Base-by-base conservation (phyloP, 2,797 vertebrate species). In the Otus scops region DNA sequence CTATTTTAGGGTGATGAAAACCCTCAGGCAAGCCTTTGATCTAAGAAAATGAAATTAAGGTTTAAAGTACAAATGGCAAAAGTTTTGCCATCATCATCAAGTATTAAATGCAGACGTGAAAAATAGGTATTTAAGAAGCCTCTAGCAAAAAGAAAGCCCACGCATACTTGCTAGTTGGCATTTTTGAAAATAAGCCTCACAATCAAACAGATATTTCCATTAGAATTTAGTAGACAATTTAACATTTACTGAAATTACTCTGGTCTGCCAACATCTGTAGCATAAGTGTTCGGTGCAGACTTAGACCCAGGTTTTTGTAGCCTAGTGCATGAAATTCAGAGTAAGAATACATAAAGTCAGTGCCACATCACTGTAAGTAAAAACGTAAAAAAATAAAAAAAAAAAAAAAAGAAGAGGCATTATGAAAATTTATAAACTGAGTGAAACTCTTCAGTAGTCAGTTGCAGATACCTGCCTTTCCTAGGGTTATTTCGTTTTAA, bases 1-100 rank as follows among this genome's bases (percentile, higher is more conserved):
- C 99, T 86, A 99, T 99, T 95, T 99, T 99, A 88, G 99, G 99
- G 94, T 99, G 93, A 54, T 98, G 96, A 97, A 99, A 99, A 43
- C 98, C 99, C 82, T 99, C 99, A 39, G 99, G 99, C 47, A 99
- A 98, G 59, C 99, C 99, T 98, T 99, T 99, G 75, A 99, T 99
- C 99, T 99, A 97, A 59, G 50, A 96, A 94, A 97, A 93, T 50
- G 24, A 90, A 92, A 77, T 67, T 19, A 69, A 60, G 6, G 41
- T 87, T 94, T 96, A 65, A 81, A 75, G 30, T 65, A 74, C 11
- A 63, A 53, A 48, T 43, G n/a, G 50, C 23, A 64, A 34, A 88
- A 92, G 18, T 57, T 60, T 74, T 84, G 76, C 86, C 30, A 60
- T 73, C 50, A 30, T 57, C 6, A 2, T 45, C 47, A 51, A 51